Evolutionary conservation across 2,888 invertebrate species (phyloP).

Genomic region (Psylliodes chrysocephalus): DNA sequence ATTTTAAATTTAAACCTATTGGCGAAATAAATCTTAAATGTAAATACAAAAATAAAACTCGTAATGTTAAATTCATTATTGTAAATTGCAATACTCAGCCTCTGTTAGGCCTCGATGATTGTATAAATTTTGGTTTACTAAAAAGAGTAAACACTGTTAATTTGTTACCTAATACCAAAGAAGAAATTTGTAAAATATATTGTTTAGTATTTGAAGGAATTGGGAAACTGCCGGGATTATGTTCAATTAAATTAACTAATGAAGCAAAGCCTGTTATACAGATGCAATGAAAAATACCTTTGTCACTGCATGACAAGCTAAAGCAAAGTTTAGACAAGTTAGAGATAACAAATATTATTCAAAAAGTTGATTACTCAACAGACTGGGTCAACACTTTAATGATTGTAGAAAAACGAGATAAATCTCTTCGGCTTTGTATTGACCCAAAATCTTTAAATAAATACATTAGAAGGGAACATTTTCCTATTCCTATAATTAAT

Average conservation of each 20-base stretch:
- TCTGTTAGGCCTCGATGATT: slow-evolving; percentile 22
- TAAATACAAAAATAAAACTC: neutral
- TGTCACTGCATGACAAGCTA: neutral
- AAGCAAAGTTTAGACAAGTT: neutral
- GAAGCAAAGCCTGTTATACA: neutral
- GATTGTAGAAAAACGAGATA: neutral
- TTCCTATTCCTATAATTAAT: neutral
- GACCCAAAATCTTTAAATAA: slow-evolving; percentile 25
- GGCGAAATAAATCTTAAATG: slow-evolving; percentile 19
- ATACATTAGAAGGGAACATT: slow-evolving; percentile 21
- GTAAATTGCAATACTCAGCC: slow-evolving; percentile 19
- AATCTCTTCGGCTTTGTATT: slow-evolving; percentile 16
- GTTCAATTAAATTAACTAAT: neutral
- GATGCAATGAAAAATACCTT: neutral
- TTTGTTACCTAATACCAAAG: slow-evolving; percentile 8
- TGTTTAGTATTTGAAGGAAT: neutral
- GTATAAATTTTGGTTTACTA: neutral
- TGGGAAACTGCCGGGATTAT: neutral
- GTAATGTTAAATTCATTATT: slow-evolving; percentile 24
- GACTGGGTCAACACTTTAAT: neutral
- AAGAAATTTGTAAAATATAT: neutral
- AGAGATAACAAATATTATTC: neutral
- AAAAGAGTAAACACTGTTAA: too few relatives aligned
- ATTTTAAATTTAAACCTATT: slow-evolving; percentile 32
- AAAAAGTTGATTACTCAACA: neutral